These are phyloP conservation scores for Callipepla californica DNA, from an alignment of 2,113 vertebrate genomes.

Conservation along the genomic window DNA sequence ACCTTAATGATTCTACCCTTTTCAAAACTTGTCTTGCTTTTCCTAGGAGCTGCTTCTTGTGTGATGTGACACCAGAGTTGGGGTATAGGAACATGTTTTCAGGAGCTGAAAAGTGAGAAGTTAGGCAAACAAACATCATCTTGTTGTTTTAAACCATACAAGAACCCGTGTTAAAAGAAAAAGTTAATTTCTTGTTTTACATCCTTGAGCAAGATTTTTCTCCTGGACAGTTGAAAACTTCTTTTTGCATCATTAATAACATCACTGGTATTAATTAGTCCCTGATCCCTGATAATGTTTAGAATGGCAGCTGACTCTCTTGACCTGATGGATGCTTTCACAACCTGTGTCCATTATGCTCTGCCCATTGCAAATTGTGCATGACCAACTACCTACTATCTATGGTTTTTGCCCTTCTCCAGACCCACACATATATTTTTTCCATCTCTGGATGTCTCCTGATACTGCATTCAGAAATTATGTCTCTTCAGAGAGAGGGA, in stretches of 20 bases:
- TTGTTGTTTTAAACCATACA: not conserved
- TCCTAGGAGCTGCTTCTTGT: not conserved
- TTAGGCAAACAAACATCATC: not conserved
- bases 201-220: not conserved
- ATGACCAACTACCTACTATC: too few species aligned
- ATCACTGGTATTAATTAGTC: not conserved
- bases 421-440: rapidly evolving
- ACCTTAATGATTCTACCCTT: not conserved
- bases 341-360: not conserved
- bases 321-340: not conserved
- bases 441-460: not conserved
- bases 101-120: not conserved
- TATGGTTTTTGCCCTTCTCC: not conserved
- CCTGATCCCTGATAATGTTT: not conserved
- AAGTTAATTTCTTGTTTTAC: not conserved
- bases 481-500: not conserved
- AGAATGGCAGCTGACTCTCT: not conserved
- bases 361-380: not conserved
- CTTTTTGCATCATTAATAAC: not conserved
- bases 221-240: not conserved
- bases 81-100: not conserved
- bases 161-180: not conserved
- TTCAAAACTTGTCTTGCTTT: not conserved
- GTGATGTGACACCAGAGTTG: rapidly evolving
- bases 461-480: not conserved